Evolutionary conservation across 2,113 vertebrate species (phyloP), one percentile per base, ranked within the genome.

Genomic region (Urocynchramus pylzowi): DNA sequence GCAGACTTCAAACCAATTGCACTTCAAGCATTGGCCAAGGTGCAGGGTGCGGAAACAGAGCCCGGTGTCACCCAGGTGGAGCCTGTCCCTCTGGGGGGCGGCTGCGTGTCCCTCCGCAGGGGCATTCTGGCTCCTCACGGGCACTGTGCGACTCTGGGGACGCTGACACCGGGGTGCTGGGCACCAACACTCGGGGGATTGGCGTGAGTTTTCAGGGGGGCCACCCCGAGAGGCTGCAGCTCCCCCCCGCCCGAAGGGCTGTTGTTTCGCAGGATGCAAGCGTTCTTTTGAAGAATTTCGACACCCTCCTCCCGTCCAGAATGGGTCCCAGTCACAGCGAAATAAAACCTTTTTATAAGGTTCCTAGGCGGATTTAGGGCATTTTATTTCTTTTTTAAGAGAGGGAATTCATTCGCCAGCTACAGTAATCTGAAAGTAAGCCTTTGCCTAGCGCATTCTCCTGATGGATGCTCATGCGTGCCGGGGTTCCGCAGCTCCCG

Each of bases 111-210:
- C 24, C 50, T 18, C 68, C 7, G 39, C 67, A 30, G 52, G 2
- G 52, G 18, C 84, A 64, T 26, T 30, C 54, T 3, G 89, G 30
- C 22, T 57, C 37, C 68, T 31, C 69, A 26, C 20, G 33, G 4
- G 31, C 60, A 10, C 54, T 4, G 31, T 13, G 53, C 5, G 0
- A 5, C 17, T 27, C 59, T 31, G 56, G 59, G 37, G 18, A 56
- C 83, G 26, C 68, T 3, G 3, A 27, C 8, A 1, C 11, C 2
- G 5, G 27, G 13, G 4, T 57, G 14, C 1, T 14, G 52, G 60
- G 49, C 70, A 19, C 41, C 10, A 9, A 1, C 7, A 2, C 13
- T 21, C 19, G 1, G 27, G 35, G 7, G 11, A 22, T 7, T 16
- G 41, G 45, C 0, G 26, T 39, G 33, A 35, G 13, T 21, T 60